phyloP scores from a whole-genome alignment of 2,888 invertebrate genomes.

The Camponotus fellah region DNA sequence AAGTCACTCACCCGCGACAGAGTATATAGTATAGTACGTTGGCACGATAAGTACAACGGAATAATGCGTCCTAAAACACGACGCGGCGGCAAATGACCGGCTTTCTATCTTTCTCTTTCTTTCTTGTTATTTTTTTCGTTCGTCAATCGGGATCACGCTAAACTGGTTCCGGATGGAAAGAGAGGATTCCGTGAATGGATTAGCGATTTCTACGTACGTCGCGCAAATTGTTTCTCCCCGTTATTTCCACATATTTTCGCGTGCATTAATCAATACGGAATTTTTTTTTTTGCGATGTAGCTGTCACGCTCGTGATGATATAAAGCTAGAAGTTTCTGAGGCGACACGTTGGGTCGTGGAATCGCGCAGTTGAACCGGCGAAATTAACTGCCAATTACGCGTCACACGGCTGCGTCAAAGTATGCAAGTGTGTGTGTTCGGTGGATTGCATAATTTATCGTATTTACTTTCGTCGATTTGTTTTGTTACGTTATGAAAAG shows the following conservation, averaged over 20 bases:
- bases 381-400: constrained; percentile 47
- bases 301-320: neutral
- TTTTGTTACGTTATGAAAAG: constrained; percentile 34
- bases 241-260: neutral
- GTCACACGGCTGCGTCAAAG: constrained; percentile 14
- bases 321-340: constrained; percentile 16
- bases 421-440: neutral
- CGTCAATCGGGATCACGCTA: neutral
- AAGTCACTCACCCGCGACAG: constrained; percentile 56
- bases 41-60: constrained; percentile 14
- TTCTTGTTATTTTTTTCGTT: neutral
- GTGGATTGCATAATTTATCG: constrained; percentile 21
- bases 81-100: constrained; percentile 9
- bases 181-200: neutral
- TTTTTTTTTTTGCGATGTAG: neutral
- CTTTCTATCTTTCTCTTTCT: neutral
- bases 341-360: neutral
- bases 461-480: constrained; percentile 33
- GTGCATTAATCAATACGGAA: neutral
- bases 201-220: neutral
- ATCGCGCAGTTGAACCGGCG: neutral
- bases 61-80: constrained; percentile 34
- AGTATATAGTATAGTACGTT: constrained; percentile 4
- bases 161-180: neutral
- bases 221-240: neutral